phyloP scores from a whole-genome alignment of 2,113 vertebrate genomes.

The Tragelaphus scriptus region DNA sequence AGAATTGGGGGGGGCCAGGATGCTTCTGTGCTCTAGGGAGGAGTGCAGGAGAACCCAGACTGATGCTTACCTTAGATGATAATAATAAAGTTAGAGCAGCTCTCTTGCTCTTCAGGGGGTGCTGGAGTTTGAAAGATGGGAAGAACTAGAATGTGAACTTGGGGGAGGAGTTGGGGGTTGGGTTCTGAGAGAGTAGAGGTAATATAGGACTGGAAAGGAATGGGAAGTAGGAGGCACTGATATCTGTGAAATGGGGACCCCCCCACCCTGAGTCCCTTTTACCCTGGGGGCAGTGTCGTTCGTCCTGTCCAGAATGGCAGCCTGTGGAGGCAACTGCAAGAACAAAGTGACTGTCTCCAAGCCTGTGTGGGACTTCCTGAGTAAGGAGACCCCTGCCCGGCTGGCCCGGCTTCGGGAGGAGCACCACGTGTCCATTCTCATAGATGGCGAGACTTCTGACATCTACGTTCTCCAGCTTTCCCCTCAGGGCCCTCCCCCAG shows the following conservation, averaged over 20 bases:
- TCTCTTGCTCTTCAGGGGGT: not conserved
- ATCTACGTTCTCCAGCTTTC: constrained; percentile 93
- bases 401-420: constrained; percentile 92
- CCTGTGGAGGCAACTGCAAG: constrained; percentile 87
- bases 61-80: not conserved
- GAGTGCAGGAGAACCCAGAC: not conserved
- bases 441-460: constrained; percentile 93
- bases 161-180: not conserved
- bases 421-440: constrained; percentile 89
- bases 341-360: constrained; percentile 93
- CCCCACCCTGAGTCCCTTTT: constrained; percentile 65
- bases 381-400: constrained; percentile 88
- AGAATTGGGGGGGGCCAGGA: not conserved
- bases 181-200: not conserved
- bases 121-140: not conserved
- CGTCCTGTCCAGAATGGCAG: constrained; percentile 83
- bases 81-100: not conserved
- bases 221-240: not conserved
- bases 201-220: not conserved
- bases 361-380: constrained; percentile 94
- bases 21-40: not conserved
- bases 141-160: not conserved
- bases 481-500: constrained; percentile 79
- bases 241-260: constrained; percentile 34
- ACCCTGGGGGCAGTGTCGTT: constrained; percentile 78